Evolutionary conservation across 2,888 invertebrate genomes (phyloP).

Genomic region (Synanthedon andrenaeformis): DNA sequence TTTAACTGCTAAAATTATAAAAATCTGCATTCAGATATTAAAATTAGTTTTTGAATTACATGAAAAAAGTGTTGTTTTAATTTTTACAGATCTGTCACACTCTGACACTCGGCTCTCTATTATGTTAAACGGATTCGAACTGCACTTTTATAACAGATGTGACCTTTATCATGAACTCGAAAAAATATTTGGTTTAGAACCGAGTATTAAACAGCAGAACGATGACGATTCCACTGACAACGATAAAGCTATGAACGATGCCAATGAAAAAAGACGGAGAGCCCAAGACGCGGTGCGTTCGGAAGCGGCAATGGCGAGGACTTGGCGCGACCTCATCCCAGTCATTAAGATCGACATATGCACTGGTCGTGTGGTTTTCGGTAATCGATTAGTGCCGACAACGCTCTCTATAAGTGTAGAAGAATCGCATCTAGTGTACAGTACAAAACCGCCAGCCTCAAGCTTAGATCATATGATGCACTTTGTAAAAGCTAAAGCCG

Average conservation of each 20-base stretch:
- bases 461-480: constrained; percentile 96
- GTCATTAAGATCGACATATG: constrained; percentile 95
- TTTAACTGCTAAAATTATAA: no score
- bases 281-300: constrained; percentile 71
- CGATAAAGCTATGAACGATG: constrained; percentile 73
- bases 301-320: constrained; percentile 86
- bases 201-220: constrained; percentile 79
- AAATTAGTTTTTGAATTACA: no score
- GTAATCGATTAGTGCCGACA: constrained; percentile 93
- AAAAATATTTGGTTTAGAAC: constrained; percentile 86
- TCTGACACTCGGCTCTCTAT: constrained; percentile 92
- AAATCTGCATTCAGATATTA: no score
- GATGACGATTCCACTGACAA: constrained; percentile 66
- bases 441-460: constrained; percentile 95
- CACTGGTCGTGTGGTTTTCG: constrained; percentile 92
- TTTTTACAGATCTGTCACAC: constrained; percentile 87
- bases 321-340: constrained; percentile 96
- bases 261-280: constrained; percentile 69
- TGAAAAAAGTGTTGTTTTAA: not conserved
- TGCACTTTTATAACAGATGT: constrained; percentile 95
- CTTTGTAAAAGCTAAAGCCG: constrained; percentile 92
- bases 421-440: constrained; percentile 94
- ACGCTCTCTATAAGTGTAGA: constrained; percentile 93
- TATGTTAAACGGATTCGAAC: constrained; percentile 92
- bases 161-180: constrained; percentile 88